A percentile compares a stretch with the other conserved stretches of the same genome.
These are phyloP conservation scores for Dynastes grantii DNA, from an alignment of 2,888 invertebrate species.

Conservation along the genomic window DNA sequence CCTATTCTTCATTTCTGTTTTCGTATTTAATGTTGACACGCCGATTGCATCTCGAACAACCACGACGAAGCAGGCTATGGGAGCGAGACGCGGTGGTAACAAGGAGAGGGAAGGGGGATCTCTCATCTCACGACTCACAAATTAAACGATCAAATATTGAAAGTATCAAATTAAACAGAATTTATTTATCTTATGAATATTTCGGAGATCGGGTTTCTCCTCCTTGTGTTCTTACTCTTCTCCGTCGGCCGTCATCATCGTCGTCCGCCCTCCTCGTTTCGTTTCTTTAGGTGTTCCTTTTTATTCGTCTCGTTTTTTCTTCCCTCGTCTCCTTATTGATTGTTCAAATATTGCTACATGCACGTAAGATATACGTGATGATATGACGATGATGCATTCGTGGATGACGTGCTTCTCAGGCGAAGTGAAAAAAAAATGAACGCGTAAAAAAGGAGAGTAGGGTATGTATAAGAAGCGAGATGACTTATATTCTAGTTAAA, in stretches of 20 bases:
- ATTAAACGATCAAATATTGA: conserved; percentile 56
- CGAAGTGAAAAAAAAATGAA: conserved; percentile 4
- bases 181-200: conserved; percentile 53
- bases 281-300: conserved; percentile 13
- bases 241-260: not conserved
- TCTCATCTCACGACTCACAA: conserved; percentile 51
- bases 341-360: conserved; percentile 46
- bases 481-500: conserved; percentile 8
- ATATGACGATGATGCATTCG: conserved; percentile 39
- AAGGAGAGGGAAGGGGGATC: conserved; percentile 44
- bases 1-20: not conserved
- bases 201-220: conserved; percentile 51
- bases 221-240: conserved; percentile 31
- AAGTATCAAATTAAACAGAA: conserved; percentile 55
- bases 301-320: conserved; percentile 25
- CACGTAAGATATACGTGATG: conserved; percentile 37
- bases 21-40: not conserved
- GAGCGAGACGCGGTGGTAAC: conserved; percentile 17
- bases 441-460: not conserved
- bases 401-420: not conserved
- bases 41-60: conserved; percentile 14
- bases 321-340: conserved; percentile 43
- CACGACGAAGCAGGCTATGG: conserved; percentile 2
- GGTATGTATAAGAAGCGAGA: not conserved
- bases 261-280: conserved; percentile 39